A percentile compares a stretch with the other conserved stretches of the same genome.
phyloP scores from a whole-genome alignment of 1,140 invertebrate genomes.

The Drosophila rhopaloa region DNA sequence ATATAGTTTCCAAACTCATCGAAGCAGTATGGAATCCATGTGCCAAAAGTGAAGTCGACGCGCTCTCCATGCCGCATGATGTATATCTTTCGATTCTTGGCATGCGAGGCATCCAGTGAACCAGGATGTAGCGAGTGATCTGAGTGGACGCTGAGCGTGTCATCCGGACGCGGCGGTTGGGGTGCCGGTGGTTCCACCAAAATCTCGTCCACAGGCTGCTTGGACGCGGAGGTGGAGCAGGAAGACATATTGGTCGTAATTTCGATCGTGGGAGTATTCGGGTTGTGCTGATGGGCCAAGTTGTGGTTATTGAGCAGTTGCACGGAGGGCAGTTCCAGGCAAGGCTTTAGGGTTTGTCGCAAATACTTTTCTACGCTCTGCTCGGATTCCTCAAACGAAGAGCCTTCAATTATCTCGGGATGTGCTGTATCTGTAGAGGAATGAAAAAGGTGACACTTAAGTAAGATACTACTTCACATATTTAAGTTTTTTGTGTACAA shows the following conservation, averaged over 20 bases:
- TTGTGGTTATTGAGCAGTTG: constrained; percentile 62
- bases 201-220: constrained; percentile 67
- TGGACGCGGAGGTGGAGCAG: constrained; percentile 51
- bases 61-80: constrained; percentile 91
- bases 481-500: not conserved
- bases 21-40: constrained; percentile 94
- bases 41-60: constrained; percentile 95
- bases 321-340: constrained; percentile 70
- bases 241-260: constrained; percentile 75
- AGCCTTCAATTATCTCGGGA: constrained; percentile 73
- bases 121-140: constrained; percentile 53
- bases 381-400: constrained; percentile 79
- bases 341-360: constrained; percentile 74
- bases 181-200: constrained; percentile 69
- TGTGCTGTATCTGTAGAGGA: constrained; percentile 42
- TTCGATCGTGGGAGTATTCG: constrained; percentile 74
- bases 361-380: constrained; percentile 81
- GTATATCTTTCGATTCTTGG: constrained; percentile 86
- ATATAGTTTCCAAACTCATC: constrained; percentile 91
- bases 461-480: not conserved
- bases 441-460: not conserved
- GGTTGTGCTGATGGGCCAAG: constrained; percentile 62
- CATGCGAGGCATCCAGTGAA: constrained; percentile 34
- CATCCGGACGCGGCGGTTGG: constrained; percentile 64
- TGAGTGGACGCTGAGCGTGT: constrained; percentile 74